Evolutionary conservation across 2,113 vertebrate species (phyloP).

Genomic region (Tychaedon coryphoeus): DNA sequence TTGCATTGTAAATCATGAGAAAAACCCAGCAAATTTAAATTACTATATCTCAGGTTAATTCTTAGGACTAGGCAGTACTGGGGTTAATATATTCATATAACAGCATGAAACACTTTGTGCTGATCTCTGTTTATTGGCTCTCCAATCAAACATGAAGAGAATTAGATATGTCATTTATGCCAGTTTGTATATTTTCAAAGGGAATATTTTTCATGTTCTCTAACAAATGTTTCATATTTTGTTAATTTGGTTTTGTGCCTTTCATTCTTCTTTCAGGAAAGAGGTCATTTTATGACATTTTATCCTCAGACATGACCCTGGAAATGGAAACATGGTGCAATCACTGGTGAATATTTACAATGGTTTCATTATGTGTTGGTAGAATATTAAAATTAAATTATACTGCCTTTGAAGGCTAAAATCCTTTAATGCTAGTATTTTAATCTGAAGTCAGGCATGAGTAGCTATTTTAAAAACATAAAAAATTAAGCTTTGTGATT

Average conservation of each 20-base stretch:
- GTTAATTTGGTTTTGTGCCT: not conserved
- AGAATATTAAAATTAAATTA: conserved; percentile 7
- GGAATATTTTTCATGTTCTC: not conserved
- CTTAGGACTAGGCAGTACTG: not conserved
- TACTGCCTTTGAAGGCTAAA: not conserved
- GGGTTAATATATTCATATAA: not conserved
- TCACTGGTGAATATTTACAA: not conserved
- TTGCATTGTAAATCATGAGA: not conserved
- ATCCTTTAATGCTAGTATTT: not conserved
- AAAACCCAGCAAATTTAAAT: not conserved
- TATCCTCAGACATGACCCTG: not conserved
- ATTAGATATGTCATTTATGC: not conserved
- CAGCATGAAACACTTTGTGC: not conserved
- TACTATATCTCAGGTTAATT: not conserved
- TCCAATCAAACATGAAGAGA: not conserved
- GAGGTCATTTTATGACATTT: not conserved
- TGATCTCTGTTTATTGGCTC: not conserved
- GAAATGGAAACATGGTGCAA: not conserved
- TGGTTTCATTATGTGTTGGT: not conserved
- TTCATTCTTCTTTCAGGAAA: not conserved
- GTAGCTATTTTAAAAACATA: conserved; percentile 7
- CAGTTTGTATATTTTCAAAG: not conserved
- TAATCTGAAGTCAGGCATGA: not conserved
- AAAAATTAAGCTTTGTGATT: not conserved
- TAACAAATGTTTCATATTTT: not conserved